These are phyloP conservation scores for Sebastes minor DNA, from an alignment of 2,797 vertebrate genomes.

Conservation along the genomic window DNA sequence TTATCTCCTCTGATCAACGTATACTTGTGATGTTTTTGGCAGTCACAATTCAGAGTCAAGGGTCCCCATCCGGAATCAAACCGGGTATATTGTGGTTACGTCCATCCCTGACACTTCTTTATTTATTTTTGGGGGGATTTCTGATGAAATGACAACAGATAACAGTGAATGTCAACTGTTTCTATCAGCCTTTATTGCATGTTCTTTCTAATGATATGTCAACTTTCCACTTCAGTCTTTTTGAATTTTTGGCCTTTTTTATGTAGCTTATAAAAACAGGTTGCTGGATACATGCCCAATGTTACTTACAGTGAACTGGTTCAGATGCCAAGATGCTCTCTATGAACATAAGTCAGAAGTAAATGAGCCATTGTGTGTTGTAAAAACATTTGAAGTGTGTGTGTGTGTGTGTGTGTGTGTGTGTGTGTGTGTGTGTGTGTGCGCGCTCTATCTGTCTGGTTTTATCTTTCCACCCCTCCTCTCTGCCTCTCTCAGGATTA, in stretches of 20 bases:
- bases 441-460: slow-evolving; percentile 35
- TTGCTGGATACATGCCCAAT: background rate
- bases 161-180: background rate
- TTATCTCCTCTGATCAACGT: background rate
- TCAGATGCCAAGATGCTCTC: background rate
- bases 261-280: background rate
- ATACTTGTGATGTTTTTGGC: background rate
- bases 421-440: slow-evolving; percentile 1
- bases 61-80: background rate
- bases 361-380: slow-evolving; percentile 6
- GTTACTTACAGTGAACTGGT: background rate
- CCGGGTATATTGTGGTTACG: background rate
- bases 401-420: slow-evolving; percentile 3
- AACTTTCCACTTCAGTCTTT: background rate
- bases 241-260: background rate
- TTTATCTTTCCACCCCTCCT: slow-evolving; percentile 56
- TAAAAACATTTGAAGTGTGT: slow-evolving; percentile 5
- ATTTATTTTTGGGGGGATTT: background rate
- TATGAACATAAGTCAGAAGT: background rate
- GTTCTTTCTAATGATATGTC: background rate
- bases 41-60: background rate
- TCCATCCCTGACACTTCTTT: background rate
- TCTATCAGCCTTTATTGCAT: background rate
- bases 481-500: slow-evolving; percentile 76
- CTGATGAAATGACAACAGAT: background rate